These are phyloP conservation scores for Pandemis cinnamomeana DNA, from an alignment of 2,888 invertebrate genomes.

Conservation along the genomic window DNA sequence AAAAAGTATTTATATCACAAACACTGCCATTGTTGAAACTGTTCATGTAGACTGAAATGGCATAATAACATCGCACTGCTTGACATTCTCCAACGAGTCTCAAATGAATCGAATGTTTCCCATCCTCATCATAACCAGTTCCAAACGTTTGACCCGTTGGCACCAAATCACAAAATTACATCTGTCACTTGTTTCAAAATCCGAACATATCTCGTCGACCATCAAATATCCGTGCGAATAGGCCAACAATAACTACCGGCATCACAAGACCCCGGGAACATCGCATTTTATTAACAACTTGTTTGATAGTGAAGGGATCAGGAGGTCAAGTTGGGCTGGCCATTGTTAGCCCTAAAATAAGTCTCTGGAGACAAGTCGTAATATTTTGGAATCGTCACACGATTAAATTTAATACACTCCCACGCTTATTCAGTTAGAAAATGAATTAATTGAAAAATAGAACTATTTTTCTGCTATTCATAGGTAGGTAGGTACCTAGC, in stretches of 20 bases:
- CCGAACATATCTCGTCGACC: conserved; percentile 53
- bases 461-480: background rate
- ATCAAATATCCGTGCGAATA: conserved; percentile 75
- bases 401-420: conserved; percentile 61
- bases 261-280: background rate
- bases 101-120: background rate
- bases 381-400: conserved; percentile 69
- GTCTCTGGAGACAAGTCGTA: conserved; percentile 68
- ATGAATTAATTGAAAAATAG: background rate
- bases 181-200: conserved; percentile 59
- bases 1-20: too few relatives aligned
- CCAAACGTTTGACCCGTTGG: conserved; percentile 53
- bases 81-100: background rate
- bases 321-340: conserved; percentile 51
- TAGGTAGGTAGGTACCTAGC: too few relatives aligned
- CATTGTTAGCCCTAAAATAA: conserved; percentile 53
- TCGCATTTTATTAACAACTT: background rate
- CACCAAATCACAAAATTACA: conserved; percentile 55
- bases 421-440: conserved; percentile 54
- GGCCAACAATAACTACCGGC: background rate
- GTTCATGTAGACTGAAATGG: too few relatives aligned
- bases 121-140: conserved; percentile 31
- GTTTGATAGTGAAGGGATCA: conserved; percentile 31
- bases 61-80: too few relatives aligned
- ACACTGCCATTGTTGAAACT: too few relatives aligned